Percentiles rank a stretch among this genome's conserved stretches.
phyloP scores from a whole-genome alignment of 1,140 invertebrate species.

The Drosophila paulistorum region DNA sequence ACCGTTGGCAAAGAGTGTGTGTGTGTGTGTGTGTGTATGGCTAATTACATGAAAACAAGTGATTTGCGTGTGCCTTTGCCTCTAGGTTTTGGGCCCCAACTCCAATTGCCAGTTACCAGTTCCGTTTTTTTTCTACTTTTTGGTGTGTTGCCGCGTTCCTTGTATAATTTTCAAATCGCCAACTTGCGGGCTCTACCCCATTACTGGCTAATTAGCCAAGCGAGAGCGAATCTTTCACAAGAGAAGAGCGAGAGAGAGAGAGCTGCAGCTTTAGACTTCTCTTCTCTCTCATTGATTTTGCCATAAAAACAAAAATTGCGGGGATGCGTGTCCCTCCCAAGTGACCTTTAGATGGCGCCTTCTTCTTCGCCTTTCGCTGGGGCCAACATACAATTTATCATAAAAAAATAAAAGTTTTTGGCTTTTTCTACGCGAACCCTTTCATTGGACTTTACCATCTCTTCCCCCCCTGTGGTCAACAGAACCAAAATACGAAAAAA shows the following conservation, averaged over 20 bases:
- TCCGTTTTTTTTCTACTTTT: slow-evolving; percentile 21
- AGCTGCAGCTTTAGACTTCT: slow-evolving; percentile 34
- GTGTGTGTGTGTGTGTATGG: background rate
- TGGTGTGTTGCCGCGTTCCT: background rate
- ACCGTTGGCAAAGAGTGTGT: slow-evolving; percentile 33
- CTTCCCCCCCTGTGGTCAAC: slow-evolving; percentile 63
- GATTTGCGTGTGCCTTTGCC: slow-evolving; percentile 64
- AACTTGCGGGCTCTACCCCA: slow-evolving; percentile 43
- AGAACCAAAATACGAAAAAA: slow-evolving; percentile 4
- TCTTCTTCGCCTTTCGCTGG: slow-evolving; percentile 18
- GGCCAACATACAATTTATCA: slow-evolving; percentile 40
- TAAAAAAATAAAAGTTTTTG: slow-evolving; percentile 68
- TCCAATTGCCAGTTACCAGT: slow-evolving; percentile 26
- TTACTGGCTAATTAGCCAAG: slow-evolving; percentile 47
- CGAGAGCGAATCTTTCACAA: slow-evolving; percentile 41
- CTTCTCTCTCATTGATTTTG: slow-evolving; percentile 39
- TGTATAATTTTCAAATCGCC: slow-evolving; percentile 57
- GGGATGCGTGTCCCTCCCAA: slow-evolving; percentile 24
- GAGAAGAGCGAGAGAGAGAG: background rate
- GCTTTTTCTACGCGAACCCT: slow-evolving; percentile 50
- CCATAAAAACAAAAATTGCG: slow-evolving; percentile 20
- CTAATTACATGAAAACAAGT: slow-evolving; percentile 79
- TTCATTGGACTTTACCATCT: slow-evolving; percentile 23
- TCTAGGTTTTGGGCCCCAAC: slow-evolving; percentile 24
- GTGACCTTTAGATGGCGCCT: slow-evolving; percentile 66